Evolutionary conservation across 2,888 invertebrate genomes (phyloP).

Genomic region (Microplitis deprimator): DNA sequence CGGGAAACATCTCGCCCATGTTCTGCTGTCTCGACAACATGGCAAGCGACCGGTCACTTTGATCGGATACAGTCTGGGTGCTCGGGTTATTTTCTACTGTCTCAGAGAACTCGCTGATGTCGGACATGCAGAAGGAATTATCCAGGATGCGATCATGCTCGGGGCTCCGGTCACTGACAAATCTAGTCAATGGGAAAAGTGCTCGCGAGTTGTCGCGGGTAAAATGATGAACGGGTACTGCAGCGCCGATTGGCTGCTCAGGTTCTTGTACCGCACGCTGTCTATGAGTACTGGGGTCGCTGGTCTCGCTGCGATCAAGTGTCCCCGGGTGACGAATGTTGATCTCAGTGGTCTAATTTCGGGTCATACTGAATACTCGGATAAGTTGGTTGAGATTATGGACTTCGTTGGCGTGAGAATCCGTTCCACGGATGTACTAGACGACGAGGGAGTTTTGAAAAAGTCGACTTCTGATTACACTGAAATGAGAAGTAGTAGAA

Average conservation of each 20-base stretch:
- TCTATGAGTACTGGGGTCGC: conserved; percentile 76
- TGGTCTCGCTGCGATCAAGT: conserved; percentile 75
- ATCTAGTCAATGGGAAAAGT: conserved; percentile 73
- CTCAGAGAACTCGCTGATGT: conserved; percentile 73
- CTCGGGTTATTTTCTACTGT: conserved; percentile 79
- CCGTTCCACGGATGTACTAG: conserved; percentile 53
- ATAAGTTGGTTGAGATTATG: conserved; percentile 74
- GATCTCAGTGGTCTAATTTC: conserved; percentile 74
- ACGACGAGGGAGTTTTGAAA: conserved; percentile 56
- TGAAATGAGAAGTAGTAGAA: conserved; percentile 38
- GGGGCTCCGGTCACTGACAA: conserved; percentile 78
- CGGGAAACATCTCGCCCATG: conserved; percentile 78
- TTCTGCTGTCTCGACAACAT: conserved; percentile 76
- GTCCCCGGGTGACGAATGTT: conserved; percentile 75
- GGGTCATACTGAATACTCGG: conserved; percentile 76
- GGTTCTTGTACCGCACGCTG: conserved; percentile 78
- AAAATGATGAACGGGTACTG: conserved; percentile 79
- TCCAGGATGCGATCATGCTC: conserved; percentile 78
- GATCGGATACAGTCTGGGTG: conserved; percentile 79
- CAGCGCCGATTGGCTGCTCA: conserved; percentile 78
- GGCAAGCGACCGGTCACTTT: conserved; percentile 79
- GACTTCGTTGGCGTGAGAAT: conserved; percentile 67
- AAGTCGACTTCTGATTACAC: conserved; percentile 63
- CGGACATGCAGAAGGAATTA: conserved; percentile 74
- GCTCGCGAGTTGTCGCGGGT: conserved; percentile 76